A percentile compares a stretch with the other conserved stretches of the same genome.
These are phyloP conservation scores for Danio aesculapii DNA, from an alignment of 2,797 vertebrate genomes.

Conservation along the genomic window DNA sequence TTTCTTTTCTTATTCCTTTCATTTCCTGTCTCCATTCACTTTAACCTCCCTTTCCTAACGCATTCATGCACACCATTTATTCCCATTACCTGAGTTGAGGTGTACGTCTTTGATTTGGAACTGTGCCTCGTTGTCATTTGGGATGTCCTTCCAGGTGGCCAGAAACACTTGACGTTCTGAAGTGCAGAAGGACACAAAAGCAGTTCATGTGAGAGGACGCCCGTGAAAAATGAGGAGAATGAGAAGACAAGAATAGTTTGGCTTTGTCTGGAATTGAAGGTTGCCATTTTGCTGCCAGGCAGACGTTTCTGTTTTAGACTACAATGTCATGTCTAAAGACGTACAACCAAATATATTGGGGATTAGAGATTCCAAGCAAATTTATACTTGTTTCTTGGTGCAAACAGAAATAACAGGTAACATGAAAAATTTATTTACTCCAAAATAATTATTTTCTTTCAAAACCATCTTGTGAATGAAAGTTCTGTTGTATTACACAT, in stretches of 20 bases:
- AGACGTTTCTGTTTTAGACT: neutral
- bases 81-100: constrained; percentile 86
- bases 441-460: no score
- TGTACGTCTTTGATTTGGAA: constrained; percentile 97
- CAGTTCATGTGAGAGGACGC: neutral
- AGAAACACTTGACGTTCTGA: constrained; percentile 95
- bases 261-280: neutral
- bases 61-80: neutral
- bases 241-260: neutral
- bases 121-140: constrained; percentile 94
- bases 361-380: neutral
- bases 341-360: neutral
- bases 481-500: no score
- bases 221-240: neutral
- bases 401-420: no score
- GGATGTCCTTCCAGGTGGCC: constrained; percentile 98
- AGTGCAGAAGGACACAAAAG: constrained; percentile 4
- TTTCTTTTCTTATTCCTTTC: constrained; percentile 24
- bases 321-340: constrained; percentile 1
- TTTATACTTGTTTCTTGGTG: neutral
- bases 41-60: neutral
- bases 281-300: neutral
- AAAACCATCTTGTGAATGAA: no score
- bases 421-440: no score
- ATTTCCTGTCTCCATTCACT: neutral